phyloP scores from a whole-genome alignment of 2,113 vertebrate genomes.

The Bombycilla garrulus region DNA sequence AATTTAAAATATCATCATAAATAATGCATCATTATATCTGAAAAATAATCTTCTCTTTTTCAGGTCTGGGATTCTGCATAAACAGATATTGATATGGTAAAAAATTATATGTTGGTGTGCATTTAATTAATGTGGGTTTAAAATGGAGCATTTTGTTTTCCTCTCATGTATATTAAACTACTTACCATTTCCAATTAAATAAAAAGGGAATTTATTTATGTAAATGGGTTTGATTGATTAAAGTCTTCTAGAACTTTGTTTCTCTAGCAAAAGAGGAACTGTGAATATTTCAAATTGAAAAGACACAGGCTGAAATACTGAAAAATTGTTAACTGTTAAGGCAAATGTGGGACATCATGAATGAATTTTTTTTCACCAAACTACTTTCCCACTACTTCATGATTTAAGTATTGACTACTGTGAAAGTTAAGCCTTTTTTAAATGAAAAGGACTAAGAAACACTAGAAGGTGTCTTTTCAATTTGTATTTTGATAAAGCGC shows the following conservation, averaged over 20 bases:
- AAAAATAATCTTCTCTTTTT: background rate
- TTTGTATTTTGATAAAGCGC: background rate
- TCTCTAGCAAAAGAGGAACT: background rate
- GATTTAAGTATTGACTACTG: background rate
- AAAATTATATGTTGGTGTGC: background rate
- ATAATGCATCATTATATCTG: background rate
- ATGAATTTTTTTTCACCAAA: background rate
- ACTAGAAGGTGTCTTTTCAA: background rate
- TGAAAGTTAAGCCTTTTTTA: background rate
- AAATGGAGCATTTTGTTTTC: background rate
- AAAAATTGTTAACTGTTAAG: background rate
- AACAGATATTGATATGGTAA: background rate
- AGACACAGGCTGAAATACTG: background rate
- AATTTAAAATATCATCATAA: background rate
- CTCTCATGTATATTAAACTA: background rate
- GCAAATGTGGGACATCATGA: background rate
- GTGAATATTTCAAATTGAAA: background rate
- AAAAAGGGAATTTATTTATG: background rate
- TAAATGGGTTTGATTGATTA: background rate
- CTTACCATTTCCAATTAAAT: background rate
- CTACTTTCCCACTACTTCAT: background rate
- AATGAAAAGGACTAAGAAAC: background rate
- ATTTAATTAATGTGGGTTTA: background rate
- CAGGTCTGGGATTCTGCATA: background rate
- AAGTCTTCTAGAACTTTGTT: background rate